A percentile compares a stretch with the other conserved stretches of the same genome.
phyloP scores from a whole-genome alignment of 2,797 vertebrate species.

The Syngnathus acus region DNA sequence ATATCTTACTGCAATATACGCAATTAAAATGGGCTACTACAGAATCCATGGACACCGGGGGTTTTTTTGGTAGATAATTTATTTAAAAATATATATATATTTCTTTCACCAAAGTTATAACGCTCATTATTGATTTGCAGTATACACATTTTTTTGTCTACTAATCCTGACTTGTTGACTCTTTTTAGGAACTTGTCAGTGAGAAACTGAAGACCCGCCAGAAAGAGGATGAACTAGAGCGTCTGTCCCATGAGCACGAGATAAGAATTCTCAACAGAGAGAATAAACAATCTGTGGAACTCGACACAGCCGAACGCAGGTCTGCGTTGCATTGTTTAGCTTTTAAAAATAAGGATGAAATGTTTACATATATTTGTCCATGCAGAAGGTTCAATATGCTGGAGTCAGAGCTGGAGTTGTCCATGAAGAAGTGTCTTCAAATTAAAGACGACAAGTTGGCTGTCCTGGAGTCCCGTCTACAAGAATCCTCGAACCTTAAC shows the following conservation, averaged over 20 bases:
- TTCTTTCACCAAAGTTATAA: no score
- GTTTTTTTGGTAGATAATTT: no score
- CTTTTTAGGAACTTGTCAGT: constrained; percentile 81
- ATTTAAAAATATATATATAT: no score
- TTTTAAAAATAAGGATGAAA: neutral
- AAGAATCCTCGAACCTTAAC: constrained; percentile 81
- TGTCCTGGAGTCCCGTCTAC: constrained; percentile 81
- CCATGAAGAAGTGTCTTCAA: constrained; percentile 83
- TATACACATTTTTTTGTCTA: neutral
- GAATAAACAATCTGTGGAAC: constrained; percentile 28
- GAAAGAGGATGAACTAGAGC: constrained; percentile 84
- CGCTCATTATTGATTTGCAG: neutral
- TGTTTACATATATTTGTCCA: neutral
- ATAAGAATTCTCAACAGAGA: constrained; percentile 82
- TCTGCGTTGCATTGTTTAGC: neutral
- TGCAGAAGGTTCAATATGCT: constrained; percentile 81
- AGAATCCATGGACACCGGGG: no score
- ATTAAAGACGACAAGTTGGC: constrained; percentile 92
- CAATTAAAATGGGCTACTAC: neutral
- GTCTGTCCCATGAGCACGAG: constrained; percentile 80
- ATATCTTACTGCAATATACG: neutral
- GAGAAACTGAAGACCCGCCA: constrained; percentile 87
- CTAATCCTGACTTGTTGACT: neutral
- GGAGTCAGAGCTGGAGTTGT: constrained; percentile 83
- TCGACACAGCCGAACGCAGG: constrained; percentile 1